A percentile compares a stretch with the other conserved stretches of the same genome.
Conservation (phyloP, 2,113 vertebrate species). For the Pseudonaja textilis region DNA sequence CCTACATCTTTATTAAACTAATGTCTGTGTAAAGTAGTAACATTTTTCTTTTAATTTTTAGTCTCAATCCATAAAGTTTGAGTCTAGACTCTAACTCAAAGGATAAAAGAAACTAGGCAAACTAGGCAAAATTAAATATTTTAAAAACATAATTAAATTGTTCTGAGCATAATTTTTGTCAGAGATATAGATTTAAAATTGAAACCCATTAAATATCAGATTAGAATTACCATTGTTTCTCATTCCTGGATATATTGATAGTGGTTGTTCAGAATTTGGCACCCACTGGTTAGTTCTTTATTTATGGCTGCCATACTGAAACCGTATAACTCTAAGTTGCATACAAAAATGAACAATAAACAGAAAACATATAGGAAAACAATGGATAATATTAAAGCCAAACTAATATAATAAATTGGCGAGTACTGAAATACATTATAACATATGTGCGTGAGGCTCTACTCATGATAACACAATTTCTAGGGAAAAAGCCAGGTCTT, state of each 20-base stretch:
- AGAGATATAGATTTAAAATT: neutral
- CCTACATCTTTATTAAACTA: neutral
- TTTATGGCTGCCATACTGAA: neutral
- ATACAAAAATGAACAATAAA: neutral
- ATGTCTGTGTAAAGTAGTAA: neutral
- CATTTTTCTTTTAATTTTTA: neutral
- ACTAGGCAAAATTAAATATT: neutral
- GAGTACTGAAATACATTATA: neutral
- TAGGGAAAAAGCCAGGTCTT: neutral
- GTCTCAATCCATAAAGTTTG: neutral
- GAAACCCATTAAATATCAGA: neutral
- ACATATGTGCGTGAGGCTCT: neutral
- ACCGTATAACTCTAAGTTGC: neutral
- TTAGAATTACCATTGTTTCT: neutral
- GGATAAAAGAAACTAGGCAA: neutral
- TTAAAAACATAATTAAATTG: neutral
- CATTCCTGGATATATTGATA: neutral
- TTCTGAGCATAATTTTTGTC: neutral
- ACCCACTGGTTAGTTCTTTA: neutral
- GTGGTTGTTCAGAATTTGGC: neutral
- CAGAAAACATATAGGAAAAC: neutral
- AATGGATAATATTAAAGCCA: neutral
- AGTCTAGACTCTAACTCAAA: neutral
- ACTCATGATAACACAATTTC: neutral
- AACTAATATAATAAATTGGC: neutral